These are phyloP conservation scores for Antheraea mylitta DNA, from an alignment of 1,140 invertebrate species.

Conservation along the genomic window DNA sequence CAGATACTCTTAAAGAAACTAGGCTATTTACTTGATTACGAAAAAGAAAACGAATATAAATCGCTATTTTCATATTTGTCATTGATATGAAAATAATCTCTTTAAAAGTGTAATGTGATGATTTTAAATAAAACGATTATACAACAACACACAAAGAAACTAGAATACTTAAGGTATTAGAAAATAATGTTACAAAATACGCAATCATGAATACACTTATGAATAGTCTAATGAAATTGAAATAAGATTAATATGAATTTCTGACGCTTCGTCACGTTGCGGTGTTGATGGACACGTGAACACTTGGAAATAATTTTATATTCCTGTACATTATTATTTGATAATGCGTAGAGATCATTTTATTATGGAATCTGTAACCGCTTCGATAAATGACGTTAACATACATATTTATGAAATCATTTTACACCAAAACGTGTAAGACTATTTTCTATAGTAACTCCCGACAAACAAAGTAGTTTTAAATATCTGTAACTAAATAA, in stretches of 20 bases:
- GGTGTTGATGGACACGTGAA: slow-evolving; percentile 50
- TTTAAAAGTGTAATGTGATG: background rate
- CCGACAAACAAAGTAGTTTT: background rate
- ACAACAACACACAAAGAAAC: slow-evolving; percentile 7
- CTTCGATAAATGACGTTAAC: slow-evolving; percentile 48
- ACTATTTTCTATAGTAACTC: background rate
- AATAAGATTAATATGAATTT: slow-evolving; percentile 64
- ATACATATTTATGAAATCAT: slow-evolving; percentile 52
- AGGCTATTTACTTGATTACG: background rate
- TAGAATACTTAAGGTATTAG: slow-evolving; percentile 19
- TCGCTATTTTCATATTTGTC: background rate
- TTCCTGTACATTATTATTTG: slow-evolving; percentile 42
- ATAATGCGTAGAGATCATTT: slow-evolving; percentile 61
- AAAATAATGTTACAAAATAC: slow-evolving; percentile 48
- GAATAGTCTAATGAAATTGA: slow-evolving; percentile 57
- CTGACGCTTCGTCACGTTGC: slow-evolving; percentile 47
- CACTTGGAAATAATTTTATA: slow-evolving; percentile 51
- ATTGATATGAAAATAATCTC: background rate
- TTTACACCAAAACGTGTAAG: slow-evolving; percentile 37
- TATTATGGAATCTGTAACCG: slow-evolving; percentile 69
- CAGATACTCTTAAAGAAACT: background rate
- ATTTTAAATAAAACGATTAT: slow-evolving; percentile 5
- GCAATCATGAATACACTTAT: slow-evolving; percentile 49
- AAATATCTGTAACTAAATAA: background rate
- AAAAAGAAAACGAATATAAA: background rate